phyloP scores from a whole-genome alignment of 1,140 invertebrate species.

The Drosophila pandora region DNA sequence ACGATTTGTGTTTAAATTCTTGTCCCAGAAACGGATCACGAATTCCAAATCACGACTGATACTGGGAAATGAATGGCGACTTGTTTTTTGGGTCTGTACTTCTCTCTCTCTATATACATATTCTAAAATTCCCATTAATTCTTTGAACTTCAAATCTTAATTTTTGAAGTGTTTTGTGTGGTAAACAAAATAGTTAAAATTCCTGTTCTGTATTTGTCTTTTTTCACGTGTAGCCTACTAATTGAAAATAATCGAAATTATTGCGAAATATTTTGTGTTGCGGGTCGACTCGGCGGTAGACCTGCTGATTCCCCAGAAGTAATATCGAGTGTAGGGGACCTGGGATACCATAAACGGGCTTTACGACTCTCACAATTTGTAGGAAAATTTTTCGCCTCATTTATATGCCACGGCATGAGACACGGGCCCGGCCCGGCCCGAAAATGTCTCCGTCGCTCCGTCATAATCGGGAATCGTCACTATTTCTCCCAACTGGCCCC shows the following conservation, averaged over 20 bases:
- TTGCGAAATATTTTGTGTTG: conserved; percentile 18
- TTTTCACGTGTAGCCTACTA: conserved; percentile 6
- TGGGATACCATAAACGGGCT: conserved; percentile 52
- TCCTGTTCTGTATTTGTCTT: conserved; percentile 24
- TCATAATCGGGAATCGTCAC: conserved; percentile 3
- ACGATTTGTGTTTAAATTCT: conserved; percentile 30
- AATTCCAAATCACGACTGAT: conserved; percentile 43
- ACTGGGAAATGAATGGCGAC: conserved; percentile 76
- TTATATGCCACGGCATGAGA: conserved; percentile 33
- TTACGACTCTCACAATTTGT: conserved; percentile 44
- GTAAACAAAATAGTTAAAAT: conserved; percentile 62
- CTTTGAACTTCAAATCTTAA: conserved; percentile 28
- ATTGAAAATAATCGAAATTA: conserved; percentile 53
- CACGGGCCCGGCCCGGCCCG: conserved; percentile 28
- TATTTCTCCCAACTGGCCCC: conserved; percentile 27
- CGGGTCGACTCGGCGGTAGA: conserved; percentile 3
- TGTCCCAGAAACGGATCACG: conserved; percentile 26
- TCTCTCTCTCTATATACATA: conserved; percentile 26
- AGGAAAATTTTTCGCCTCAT: conserved; percentile 67
- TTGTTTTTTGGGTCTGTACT: conserved; percentile 72
- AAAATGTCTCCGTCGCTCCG: conserved; percentile 37
- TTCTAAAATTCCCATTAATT: conserved; percentile 1
- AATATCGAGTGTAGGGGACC: conserved; percentile 21
- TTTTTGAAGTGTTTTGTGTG: neutral
- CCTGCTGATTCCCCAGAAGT: conserved; percentile 18